Base-by-base conservation (phyloP, 2,797 vertebrate species). In the Varecia variegata region DNA sequence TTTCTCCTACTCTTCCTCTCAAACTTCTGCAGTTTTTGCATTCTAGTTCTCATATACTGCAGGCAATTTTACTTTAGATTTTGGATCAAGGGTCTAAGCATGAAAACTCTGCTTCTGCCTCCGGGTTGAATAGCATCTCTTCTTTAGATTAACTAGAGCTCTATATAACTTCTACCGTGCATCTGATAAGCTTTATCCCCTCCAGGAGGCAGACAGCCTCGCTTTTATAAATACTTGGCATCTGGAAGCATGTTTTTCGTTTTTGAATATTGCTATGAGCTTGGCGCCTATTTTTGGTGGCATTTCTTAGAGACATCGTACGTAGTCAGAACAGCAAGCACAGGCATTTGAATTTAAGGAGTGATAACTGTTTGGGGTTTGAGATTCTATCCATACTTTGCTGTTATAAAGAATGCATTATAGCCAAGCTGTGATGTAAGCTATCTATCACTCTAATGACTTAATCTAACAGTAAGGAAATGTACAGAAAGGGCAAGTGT, bases 181-280 rank as follows among this genome's bases (percentile, higher is more conserved):
- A 45, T 40, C 85, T 52, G 38, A 93, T 76, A 71, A 76, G 83
- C n/a, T 93, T 47, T 50, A 83, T 77, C 32, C 32, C 70, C 83
- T 91, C 14, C 12, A 92, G 71, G 92, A 94, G 71, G n/a, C 52
- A 93, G 85, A 74, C 30, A 93, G 86, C 15, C 35, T 97, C 88
- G 79, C 80, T 96, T 90, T 94, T 76, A 92, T 70, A 95, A 94
- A 95, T 89, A 93, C 30, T 90, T 87, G 86, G 76, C 96, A 94
- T 97, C 83, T 81, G 93, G 70, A 95, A 93, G 35, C 93, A 90
- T 0, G 3, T 60, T 90, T 97, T 95, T 73, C 8, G 62, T 81
- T 90, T 94, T 52, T 91, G 80, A 93, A 93, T 86, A 93, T 82
- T 95, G 45, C 83, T 84, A 79, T 96, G 89, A 89, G 80, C 47